A percentile compares a stretch with the other conserved stretches of the same genome.
These are phyloP conservation scores for Bactericera cockerelli DNA, from an alignment of 1,140 invertebrate species.

Conservation along the genomic window DNA sequence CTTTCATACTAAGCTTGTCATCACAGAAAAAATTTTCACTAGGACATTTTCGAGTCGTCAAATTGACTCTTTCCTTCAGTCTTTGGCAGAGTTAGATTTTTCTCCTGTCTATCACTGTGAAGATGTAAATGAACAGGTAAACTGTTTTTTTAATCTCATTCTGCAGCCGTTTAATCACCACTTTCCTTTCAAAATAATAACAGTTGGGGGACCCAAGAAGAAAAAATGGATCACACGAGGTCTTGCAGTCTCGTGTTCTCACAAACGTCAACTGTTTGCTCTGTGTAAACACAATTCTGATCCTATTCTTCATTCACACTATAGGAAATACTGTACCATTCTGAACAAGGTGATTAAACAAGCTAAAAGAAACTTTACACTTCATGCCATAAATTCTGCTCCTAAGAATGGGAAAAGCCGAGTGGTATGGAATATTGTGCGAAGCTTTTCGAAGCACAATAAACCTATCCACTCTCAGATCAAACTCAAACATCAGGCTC, in stretches of 20 bases:
- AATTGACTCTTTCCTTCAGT: not conserved
- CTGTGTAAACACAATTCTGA: not conserved
- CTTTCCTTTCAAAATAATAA: not conserved
- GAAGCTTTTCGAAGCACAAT: not conserved
- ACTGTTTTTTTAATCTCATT: not conserved
- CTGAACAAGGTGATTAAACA: not conserved
- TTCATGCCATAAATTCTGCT: not conserved
- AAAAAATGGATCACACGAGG: constrained; percentile 5
- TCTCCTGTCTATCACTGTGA: not conserved
- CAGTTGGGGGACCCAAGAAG: not conserved
- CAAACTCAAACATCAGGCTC: not conserved
- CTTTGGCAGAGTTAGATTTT: not conserved
- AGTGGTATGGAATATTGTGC: not conserved
- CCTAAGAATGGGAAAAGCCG: not conserved
- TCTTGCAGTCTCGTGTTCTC: not conserved
- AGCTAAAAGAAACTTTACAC: not conserved
- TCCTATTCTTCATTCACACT: not conserved
- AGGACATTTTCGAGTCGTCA: not conserved
- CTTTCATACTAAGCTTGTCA: not conserved
- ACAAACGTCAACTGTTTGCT: not conserved
- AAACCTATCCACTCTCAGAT: not conserved
- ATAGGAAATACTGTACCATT: not conserved
- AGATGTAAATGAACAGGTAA: not conserved
- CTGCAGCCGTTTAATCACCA: not conserved
- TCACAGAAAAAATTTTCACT: not conserved